Conservation (phyloP, 1,140 invertebrate genomes). For the Scylla paramamosain region DNA sequence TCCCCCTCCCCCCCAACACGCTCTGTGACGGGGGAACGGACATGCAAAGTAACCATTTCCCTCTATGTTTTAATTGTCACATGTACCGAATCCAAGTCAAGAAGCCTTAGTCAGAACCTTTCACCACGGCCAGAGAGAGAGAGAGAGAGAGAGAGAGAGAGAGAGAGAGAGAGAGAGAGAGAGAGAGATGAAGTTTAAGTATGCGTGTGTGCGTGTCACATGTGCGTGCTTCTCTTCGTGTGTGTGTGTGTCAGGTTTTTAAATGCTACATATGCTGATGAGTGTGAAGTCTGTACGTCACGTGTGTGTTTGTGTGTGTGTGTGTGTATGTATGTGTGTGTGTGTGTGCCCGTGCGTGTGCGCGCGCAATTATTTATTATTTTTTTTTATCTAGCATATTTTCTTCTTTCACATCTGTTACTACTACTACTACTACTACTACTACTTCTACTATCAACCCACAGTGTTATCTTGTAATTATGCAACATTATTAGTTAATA, state of each 20-base stretch:
- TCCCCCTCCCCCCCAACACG: background rate
- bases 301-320: background rate
- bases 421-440: background rate
- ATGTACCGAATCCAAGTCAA: constrained; percentile 63
- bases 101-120: constrained; percentile 60
- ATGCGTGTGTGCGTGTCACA: background rate
- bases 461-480: too few relatives aligned
- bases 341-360: constrained; percentile 1
- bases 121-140: constrained; percentile 35
- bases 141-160: background rate
- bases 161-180: background rate
- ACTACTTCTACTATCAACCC: background rate
- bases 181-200: background rate
- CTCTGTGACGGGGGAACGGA: background rate
- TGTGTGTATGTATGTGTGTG: background rate
- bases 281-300: too few relatives aligned
- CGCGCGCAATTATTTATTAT: background rate
- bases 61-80: constrained; percentile 21
- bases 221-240: too few relatives aligned
- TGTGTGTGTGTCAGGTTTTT: too few relatives aligned
- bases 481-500: too few relatives aligned
- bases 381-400: background rate
- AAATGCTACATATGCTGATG: too few relatives aligned
- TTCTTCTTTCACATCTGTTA: background rate
- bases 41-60: background rate